A percentile compares a stretch with the other conserved stretches of the same genome.
Evolutionary conservation across 92 coral and sea anemone genomes (phyloP).

Genomic region (Scolanthus callimorphus): DNA sequence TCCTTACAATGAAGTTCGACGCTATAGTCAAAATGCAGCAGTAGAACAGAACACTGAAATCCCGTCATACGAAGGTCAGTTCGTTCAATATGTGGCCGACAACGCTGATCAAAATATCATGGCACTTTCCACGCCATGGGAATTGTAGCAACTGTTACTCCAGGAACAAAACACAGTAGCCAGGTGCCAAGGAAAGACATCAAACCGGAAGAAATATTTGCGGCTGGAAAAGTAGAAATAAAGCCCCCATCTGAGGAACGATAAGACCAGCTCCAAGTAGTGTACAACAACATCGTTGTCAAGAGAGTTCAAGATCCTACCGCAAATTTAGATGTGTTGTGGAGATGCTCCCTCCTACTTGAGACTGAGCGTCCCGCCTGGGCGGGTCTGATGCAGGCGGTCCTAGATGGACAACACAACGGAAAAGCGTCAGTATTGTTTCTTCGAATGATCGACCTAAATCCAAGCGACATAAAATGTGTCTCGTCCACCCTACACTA

Average conservation of each 20-base stretch:
- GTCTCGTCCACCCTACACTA: background rate
- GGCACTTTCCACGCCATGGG: slow-evolving; percentile 65
- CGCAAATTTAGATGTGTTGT: background rate
- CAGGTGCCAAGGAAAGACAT: slow-evolving; percentile 15
- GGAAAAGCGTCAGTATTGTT: slow-evolving; percentile 36
- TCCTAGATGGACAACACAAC: slow-evolving; percentile 15
- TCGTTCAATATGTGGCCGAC: slow-evolving; percentile 42
- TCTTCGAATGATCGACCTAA: slow-evolving; percentile 53
- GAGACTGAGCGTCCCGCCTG: slow-evolving; percentile 35
- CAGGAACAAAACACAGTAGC: too few species aligned
- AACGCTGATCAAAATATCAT: slow-evolving; percentile 39
- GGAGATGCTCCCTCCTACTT: slow-evolving; percentile 32
- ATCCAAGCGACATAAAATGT: slow-evolving; percentile 32
- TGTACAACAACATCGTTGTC: slow-evolving; percentile 25
- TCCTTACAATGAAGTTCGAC: slow-evolving; percentile 4
- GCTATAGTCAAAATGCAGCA: slow-evolving; percentile 41
- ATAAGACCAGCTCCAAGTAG: slow-evolving; percentile 4
- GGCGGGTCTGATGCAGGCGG: slow-evolving; percentile 49
- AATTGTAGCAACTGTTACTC: slow-evolving; percentile 46
- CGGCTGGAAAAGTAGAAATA: slow-evolving; percentile 36
- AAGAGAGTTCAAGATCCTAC: slow-evolving; percentile 21
- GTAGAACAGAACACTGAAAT: slow-evolving; percentile 34
- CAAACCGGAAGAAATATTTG: slow-evolving; percentile 16
- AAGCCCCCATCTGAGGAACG: background rate
- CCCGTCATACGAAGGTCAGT: slow-evolving; percentile 23